These are phyloP conservation scores for Opisthocomus hoazin DNA, from an alignment of 2,113 vertebrate species.

Conservation along the genomic window DNA sequence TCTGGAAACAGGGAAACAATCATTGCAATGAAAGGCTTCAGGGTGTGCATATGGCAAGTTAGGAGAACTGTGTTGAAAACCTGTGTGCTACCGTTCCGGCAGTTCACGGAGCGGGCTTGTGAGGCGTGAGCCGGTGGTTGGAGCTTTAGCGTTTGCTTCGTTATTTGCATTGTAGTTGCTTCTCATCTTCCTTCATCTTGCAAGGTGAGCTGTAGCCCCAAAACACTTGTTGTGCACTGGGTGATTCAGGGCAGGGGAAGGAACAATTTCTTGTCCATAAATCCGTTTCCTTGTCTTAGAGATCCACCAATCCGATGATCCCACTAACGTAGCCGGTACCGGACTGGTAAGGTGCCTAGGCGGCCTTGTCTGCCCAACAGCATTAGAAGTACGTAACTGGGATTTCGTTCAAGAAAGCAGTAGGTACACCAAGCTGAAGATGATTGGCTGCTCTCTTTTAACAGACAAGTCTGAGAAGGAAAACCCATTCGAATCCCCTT, in stretches of 20 bases:
- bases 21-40: not conserved
- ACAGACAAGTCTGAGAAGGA: conserved; percentile 83
- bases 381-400: conserved; percentile 73
- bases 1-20: not conserved
- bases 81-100: not conserved
- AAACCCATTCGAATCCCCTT: conserved; percentile 72
- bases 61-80: not conserved
- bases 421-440: conserved; percentile 80
- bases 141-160: not conserved
- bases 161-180: not conserved
- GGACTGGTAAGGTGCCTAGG: conserved; percentile 69
- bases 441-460: conserved; percentile 83
- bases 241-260: not conserved
- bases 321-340: conserved; percentile 36
- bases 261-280: conserved; percentile 12
- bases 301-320: conserved; percentile 70
- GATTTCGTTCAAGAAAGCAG: conserved; percentile 74
- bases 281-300: conserved; percentile 71
- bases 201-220: not conserved
- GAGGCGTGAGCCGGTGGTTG: not conserved
- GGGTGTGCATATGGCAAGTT: not conserved
- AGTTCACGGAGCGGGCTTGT: not conserved
- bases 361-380: conserved; percentile 76
- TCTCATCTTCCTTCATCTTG: not conserved
- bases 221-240: not conserved